A percentile compares a stretch with the other conserved stretches of the same genome.
These are phyloP conservation scores for Halocynthia roretzi DNA, from an alignment of 23 tunicate genomes.

Conservation along the genomic window DNA sequence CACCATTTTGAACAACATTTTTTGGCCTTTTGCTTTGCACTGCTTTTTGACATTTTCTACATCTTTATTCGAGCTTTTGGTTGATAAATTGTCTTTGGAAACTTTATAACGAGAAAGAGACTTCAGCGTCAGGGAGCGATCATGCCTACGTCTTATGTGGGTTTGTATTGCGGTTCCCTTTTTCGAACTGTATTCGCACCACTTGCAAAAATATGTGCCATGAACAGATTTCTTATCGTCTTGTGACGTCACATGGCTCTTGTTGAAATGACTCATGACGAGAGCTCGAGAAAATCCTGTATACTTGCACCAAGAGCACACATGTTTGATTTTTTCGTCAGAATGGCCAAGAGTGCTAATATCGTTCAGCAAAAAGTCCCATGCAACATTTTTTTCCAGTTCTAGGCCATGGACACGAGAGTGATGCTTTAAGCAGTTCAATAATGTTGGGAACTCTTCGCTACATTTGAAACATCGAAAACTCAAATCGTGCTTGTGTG, in stretches of 20 bases:
- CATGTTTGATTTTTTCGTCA: not conserved
- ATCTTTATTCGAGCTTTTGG: no score
- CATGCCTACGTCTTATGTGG: not conserved
- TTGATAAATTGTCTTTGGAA: not conserved
- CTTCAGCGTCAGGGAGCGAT: not conserved
- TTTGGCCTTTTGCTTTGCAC: not conserved
- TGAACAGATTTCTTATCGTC: not conserved
- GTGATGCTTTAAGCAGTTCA: not conserved
- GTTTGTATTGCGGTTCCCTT: conserved; percentile 2
- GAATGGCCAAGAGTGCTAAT: not conserved
- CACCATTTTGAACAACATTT: not conserved
- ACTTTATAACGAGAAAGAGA: not conserved
- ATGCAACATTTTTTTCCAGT: not conserved
- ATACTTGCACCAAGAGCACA: conserved; percentile 5
- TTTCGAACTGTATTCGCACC: not conserved
- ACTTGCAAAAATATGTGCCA: not conserved
- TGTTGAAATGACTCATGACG: not conserved
- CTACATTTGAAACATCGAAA: conserved; percentile 2
- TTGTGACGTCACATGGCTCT: not conserved
- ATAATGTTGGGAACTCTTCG: not conserved
- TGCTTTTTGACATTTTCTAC: not conserved
- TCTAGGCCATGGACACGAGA: not conserved
- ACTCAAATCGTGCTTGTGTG: not conserved
- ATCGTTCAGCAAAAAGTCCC: conserved; percentile 3
- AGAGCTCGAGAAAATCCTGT: not conserved